These are phyloP conservation scores for Thysanoteuthis rhombus DNA, from an alignment of 2,888 invertebrate species.

Conservation along the genomic window DNA sequence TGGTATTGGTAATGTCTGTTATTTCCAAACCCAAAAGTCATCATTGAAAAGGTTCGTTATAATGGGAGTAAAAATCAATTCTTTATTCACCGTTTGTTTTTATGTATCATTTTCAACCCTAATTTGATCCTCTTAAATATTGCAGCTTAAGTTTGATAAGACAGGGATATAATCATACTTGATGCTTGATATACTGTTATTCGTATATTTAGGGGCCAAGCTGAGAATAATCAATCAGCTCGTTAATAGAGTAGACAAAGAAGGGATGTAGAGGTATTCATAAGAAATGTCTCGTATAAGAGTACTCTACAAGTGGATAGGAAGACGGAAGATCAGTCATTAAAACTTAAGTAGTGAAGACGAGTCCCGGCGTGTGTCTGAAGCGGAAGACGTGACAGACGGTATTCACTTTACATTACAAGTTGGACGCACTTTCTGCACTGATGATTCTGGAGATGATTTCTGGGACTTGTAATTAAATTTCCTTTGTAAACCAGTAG, in stretches of 20 bases:
- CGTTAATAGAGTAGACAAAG: no score
- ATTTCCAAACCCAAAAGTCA: no score
- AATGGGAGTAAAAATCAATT: no score
- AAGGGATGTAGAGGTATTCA: not conserved
- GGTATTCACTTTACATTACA: not conserved
- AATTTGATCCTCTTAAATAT: no score
- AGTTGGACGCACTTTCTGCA: not conserved
- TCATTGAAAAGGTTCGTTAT: no score
- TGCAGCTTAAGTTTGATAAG: no score
- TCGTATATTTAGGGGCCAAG: fast-evolving
- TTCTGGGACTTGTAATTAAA: not conserved
- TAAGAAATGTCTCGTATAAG: not conserved
- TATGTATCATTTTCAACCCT: no score
- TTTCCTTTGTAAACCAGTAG: not conserved
- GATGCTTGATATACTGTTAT: no score
- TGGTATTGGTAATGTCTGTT: no score
- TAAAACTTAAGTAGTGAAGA: not conserved
- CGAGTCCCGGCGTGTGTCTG: not conserved
- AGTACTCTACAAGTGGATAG: not conserved
- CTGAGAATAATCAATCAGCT: not conserved
- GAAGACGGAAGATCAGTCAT: not conserved
- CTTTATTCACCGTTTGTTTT: no score
- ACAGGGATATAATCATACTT: no score
- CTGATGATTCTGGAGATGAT: not conserved
- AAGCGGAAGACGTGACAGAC: not conserved